phyloP scores from a whole-genome alignment of 1,140 invertebrate species.

The Dryas iulia region DNA sequence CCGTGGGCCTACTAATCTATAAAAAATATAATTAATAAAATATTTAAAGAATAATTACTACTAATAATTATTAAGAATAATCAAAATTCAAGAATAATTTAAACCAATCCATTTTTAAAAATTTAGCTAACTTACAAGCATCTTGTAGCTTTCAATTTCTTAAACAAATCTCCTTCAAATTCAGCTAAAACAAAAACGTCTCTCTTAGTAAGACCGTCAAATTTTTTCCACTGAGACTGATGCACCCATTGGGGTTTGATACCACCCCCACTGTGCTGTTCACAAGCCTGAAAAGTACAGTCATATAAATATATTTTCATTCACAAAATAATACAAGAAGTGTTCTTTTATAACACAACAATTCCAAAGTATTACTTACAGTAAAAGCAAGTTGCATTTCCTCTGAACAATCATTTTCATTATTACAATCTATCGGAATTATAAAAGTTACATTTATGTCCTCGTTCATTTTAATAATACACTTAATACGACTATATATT shows the following conservation, averaged over 20 bases:
- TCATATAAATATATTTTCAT: constrained; percentile 5
- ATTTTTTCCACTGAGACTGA: constrained; percentile 50
- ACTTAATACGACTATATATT: background rate
- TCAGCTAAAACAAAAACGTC: constrained; percentile 88
- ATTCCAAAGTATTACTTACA: constrained; percentile 42
- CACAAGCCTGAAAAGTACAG: constrained; percentile 58
- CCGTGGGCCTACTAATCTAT: constrained; percentile 87
- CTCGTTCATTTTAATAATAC: constrained; percentile 49
- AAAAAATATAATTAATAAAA: constrained; percentile 16
- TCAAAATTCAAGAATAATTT: too few species aligned
- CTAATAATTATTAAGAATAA: too few species aligned
- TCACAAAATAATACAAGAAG: constrained; percentile 2
- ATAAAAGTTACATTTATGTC: constrained; percentile 75
- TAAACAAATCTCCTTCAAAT: constrained; percentile 86
- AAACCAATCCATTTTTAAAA: too few species aligned
- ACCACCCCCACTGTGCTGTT: constrained; percentile 67
- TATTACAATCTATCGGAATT: constrained; percentile 55
- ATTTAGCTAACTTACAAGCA: constrained; percentile 87
- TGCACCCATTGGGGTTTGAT: constrained; percentile 64
- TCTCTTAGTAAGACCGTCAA: constrained; percentile 82
- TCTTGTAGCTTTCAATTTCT: constrained; percentile 83
- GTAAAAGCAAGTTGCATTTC: constrained; percentile 74
- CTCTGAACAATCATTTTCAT: constrained; percentile 68
- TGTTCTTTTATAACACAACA: too few species aligned
- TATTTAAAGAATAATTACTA: too few species aligned